Base-by-base conservation (phyloP, 1,140 invertebrate genomes). In the Listronotus bonariensis region DNA sequence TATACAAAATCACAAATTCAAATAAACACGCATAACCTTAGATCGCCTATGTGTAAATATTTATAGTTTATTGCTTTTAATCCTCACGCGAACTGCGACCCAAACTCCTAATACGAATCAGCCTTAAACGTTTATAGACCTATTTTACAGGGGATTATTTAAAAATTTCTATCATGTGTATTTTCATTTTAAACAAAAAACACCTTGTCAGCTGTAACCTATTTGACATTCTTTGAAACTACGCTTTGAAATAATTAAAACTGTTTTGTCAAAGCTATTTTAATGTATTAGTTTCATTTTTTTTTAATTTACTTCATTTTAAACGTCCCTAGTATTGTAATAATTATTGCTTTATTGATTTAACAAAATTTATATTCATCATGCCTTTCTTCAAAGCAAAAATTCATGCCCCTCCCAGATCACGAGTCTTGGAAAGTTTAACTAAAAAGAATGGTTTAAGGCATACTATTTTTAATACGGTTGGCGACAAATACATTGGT, bases 401-500 rank as follows among this genome's bases (percentile, higher is more conserved):
- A 17, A 56, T 55, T 51, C 56, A 59, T 38, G 40, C 61, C 42
- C 36, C 65, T 46, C 15, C 68, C n/a, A 53, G 65, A 42, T 67
- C 68, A 26, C 15, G 64, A 56, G n/a, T 38, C 53, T 45, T 64
- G 31, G 49, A 72, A 63, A 52, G 60, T 58, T 31, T 65, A 59
- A 61, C 78, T 17, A 65, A 79, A 15, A 82, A 80, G 75, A 83
- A 84, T 65, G 83, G 84, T 46, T 66, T 82, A 20, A 76, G 82
- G 45, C 79, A 83, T 62, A 66, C 80, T 0, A 80, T 86, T 64
- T 85, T 82, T 67, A 82, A 78, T 34, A 78, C 78, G 7, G 56
- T 57, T 20, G 74, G 79, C 18, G 81, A 82, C 74, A 79, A 74
- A 70, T 86, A 85, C 42, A 73, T 76, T 41, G 85, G 85, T 7